Evolutionary conservation across 2,888 invertebrate species (phyloP), one percentile per base, ranked within the genome.

Genomic region (Cataglyphis cursor): DNA sequence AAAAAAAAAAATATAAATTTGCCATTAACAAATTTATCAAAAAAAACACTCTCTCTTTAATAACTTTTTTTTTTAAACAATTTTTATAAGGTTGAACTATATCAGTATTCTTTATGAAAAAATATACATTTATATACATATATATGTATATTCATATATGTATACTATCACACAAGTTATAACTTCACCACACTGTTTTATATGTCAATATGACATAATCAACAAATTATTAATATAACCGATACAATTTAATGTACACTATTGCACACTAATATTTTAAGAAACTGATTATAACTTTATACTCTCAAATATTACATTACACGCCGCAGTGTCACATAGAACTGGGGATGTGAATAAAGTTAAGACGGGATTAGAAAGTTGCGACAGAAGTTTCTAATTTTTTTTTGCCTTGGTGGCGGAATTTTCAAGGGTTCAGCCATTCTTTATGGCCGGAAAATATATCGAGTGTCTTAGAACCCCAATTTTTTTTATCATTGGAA

Each of bases 401-500:
- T 91, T 91, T 89, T 88, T 48, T 80, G 62, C 31, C 41, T 61
- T 24, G 31, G 15, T 9, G n/a, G 9, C 8, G 54, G 41, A 64
- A 76, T 73, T 66, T 72, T 57, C 62, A 66, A 84, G 81, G 81
- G 64, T 41, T 75, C 15, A 31, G 24, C 10, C 44, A 54, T 70
- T 76, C 24, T 66, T 28, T 31, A 44, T 12, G 18, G 12, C 3
- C 41, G n/a, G 10, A 28, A 48, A 57, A 74, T 35, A 68, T 10
- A 57, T 51, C n/a, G 12, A 21, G 38, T 48, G 70, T 75, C 57
- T 59, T 51, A 12, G 51, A 5, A 82, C 15, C 72, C 72, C 48
- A 81, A 85, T 88, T 88, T 89, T 89, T 92, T 89, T 90, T 38
- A 88, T 86, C 82, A 64, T 83, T 91, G 87, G 91, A 92, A 92